Base-by-base conservation (phyloP, 1,140 invertebrate genomes). In the Drosophila subpulchrella region DNA sequence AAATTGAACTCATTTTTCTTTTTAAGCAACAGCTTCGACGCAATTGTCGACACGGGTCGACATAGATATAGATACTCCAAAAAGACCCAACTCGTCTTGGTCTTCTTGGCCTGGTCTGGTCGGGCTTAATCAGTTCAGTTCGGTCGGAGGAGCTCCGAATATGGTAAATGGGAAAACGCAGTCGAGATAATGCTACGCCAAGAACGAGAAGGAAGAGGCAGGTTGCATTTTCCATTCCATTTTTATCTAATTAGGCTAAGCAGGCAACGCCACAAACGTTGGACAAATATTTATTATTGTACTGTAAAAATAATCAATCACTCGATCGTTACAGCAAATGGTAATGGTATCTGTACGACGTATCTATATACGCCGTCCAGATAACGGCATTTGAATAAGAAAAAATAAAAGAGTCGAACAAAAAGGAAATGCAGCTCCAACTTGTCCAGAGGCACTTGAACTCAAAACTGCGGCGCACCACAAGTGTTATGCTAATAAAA, bases 401-500 rank as follows among this genome's bases (percentile, higher is more conserved):
- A 58, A 50, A 70, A 32, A 46, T 15, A 17, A 36, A 38, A 0
- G 27, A 53, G 27, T 13, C 24, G 12, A 70, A 70, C 13, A 38
- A 70, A 66, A 85, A 79, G 81, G 81, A 84, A 88, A 86, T 76
- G 79, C 74, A 78, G 74, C 48, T 66, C 60, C 48, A 70, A 71
- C 80, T 75, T 58, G 70, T 67, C 81, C 76, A 57, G 46, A 57
- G 72, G 55, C 56, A 73, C 74, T 59, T 77, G 68, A 75, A 81
- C 80, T 67, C 50, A 50, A 46, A 79, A 59, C 63, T 30, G 68
- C 63, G 75, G 55, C 63, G 50, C 47, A 57, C 47, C 84, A 89
- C 84, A 88, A 88, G 84, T 88, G 84, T 89, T 88, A 88, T 88
- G 84, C 84, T 88, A 88, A 88, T 88, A 88, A 90, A 88, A 84